These are phyloP conservation scores for Anseranas semipalmata DNA, from an alignment of 2,113 vertebrate genomes.

Conservation along the genomic window DNA sequence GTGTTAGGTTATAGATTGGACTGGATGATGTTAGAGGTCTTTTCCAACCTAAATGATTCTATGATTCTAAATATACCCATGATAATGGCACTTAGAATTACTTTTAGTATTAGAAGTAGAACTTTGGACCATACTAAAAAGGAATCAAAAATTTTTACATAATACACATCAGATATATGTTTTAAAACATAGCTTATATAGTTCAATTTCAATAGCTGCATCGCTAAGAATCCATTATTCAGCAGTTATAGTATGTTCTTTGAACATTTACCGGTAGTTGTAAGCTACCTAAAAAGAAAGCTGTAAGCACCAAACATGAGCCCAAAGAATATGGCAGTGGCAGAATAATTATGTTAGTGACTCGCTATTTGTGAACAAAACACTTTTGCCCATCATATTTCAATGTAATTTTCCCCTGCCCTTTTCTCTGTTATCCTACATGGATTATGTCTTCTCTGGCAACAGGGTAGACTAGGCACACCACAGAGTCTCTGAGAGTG, in stretches of 20 bases:
- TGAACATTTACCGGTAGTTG: not conserved
- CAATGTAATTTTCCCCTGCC: not conserved
- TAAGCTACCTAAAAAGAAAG: not conserved
- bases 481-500: not conserved
- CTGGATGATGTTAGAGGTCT: no score
- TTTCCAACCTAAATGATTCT: no score
- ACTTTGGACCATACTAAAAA: not conserved
- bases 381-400: not conserved
- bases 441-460: not conserved
- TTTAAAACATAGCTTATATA: not conserved
- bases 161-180: not conserved
- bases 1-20: no score
- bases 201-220: not conserved
- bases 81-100: not conserved
- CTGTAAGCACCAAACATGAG: not conserved
- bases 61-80: not conserved
- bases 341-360: not conserved
- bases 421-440: not conserved
- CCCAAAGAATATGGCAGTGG: not conserved
- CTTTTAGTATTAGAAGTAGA: not conserved
- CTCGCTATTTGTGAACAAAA: not conserved
- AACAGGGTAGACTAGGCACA: not conserved
- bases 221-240: not conserved
- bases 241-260: not conserved
- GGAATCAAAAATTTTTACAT: not conserved